Evolutionary conservation across 2,888 invertebrate genomes (phyloP), one percentile per base, ranked within the genome.

Genomic region (Nymphalis urticae): DNA sequence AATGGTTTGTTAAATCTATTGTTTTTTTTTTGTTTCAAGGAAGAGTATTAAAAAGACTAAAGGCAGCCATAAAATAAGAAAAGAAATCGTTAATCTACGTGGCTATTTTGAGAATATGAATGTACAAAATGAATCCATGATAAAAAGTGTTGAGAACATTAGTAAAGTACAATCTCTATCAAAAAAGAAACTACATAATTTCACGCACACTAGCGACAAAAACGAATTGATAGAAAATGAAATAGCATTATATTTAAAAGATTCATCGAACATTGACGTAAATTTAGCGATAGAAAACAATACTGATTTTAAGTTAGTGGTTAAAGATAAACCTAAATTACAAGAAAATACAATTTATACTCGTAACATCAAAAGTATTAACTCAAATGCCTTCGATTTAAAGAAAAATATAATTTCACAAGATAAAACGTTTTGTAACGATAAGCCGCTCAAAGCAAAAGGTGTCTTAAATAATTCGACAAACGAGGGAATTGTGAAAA

Each of bases 51-150:
- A 76, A 76, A 80, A 77, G 74, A 70, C 75, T n/a, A 87, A 82
- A 79, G 58, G n/a, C 58, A 64, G 27, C 48, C 24, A 71, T 51
- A 60, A 80, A 72, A 75, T 85, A 51, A 86, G 82, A 67, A 87
- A 81, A 68, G 87, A 89, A 78, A 82, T 90, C 54, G 77, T 79
- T 1, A 87, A 87, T 77, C 77, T 89, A 64, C 84, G 82, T n/a
- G 81, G 83, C 66, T 80, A 78, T 21, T 88, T 86, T 67, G 79
- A 83, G 47, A 85, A 81, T 64, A 80, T 82, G 24, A 84, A 89
- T 77, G 76, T 87, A 24, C 86, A 81, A 77, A 89, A 88, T 76
- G 76, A 82, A 72, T 73, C 86, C 6, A 79, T 82, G 67, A 75
- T 88, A 63, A 88, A 85, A 78, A 72, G 75, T 54, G 74, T 71